Base-by-base conservation (phyloP, 92 coral and sea anemone species). In the Epizoanthus illoricatus region DNA sequence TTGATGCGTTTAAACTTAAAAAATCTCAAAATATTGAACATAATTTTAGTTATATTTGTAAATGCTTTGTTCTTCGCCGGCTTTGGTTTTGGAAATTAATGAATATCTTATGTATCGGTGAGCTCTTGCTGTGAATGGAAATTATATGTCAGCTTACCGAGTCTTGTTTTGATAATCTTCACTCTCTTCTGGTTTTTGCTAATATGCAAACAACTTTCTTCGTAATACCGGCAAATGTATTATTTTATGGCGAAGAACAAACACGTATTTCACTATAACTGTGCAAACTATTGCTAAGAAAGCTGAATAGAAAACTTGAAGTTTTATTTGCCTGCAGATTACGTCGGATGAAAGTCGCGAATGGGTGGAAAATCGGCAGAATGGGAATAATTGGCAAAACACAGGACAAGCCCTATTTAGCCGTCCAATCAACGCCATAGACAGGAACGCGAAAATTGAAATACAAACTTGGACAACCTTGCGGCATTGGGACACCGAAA, bases 311-410 rank as follows among this genome's bases (percentile, higher is more conserved):
- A 39, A 66, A 68, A 68, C 40, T 68, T 73, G 41, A 78, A 63
- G 36, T 62, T 62, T 64, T 78, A 63, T 78, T 78, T 78, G 24
- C 21, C 40, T 63, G 58, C 82, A 78, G 82, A 45, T 78, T 63
- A 78, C 65, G 21, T 40, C 6, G 13, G 41, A 20, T 61, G 82
- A 45, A 43, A 20, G 23, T 63, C 5, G 52, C 71, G 70, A 33
- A 45, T 42, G 64, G 82, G 71, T 63, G 71, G 61, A 61, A 63
- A 78, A 59, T 59, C 40, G 56, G 47, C 60, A 18, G 19, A n/a
- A 52, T 7, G 23, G 63, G 20, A 20, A 41, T 78, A 59, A 78
- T 47, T 42, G 56, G 12, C 16, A 21, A n/a, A 21, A 12, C 39
- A 63, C 49, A 11, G 42, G 33, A 33, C 71, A 78, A 20, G 21